A percentile compares a stretch with the other conserved stretches of the same genome.
phyloP scores from a whole-genome alignment of 2,113 vertebrate species.

The Poeciliopsis prolifica region DNA sequence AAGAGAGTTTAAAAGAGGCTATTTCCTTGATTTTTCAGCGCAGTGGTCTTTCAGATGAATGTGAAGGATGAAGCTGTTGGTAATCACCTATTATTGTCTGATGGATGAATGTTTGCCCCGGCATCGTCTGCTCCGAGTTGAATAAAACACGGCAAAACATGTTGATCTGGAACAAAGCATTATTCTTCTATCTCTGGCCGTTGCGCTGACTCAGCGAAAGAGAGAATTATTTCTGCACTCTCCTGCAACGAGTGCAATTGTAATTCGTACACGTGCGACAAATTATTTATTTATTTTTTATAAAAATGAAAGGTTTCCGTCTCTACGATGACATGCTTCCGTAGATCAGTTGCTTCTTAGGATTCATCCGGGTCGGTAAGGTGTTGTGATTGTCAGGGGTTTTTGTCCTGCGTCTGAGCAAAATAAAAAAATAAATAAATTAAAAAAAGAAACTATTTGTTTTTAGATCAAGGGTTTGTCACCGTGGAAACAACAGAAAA shows the following conservation, averaged over 20 bases:
- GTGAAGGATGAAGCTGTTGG: conserved; percentile 26
- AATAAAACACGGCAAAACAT: conserved; percentile 34
- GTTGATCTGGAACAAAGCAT: background rate
- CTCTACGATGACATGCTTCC: too few relatives aligned
- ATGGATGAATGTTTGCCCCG: conserved; percentile 30
- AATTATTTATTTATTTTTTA: too few relatives aligned
- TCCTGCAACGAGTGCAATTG: conserved; percentile 27
- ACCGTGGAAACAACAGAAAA: too few relatives aligned
- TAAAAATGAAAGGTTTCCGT: background rate
- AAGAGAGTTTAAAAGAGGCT: conserved; percentile 5
- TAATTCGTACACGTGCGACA: background rate
- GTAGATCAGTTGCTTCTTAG: too few relatives aligned
- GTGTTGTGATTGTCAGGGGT: background rate
- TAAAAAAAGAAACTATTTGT: background rate
- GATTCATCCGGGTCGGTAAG: too few relatives aligned
- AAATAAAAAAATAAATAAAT: background rate
- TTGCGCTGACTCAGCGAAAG: background rate
- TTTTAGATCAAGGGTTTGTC: background rate
- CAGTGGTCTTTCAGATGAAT: conserved; percentile 46
- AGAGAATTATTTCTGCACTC: background rate
- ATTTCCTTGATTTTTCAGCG: conserved; percentile 60
- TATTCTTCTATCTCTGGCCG: background rate
- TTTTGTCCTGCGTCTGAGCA: background rate
- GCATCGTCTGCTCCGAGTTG: conserved; percentile 38
- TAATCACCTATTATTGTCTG: conserved; percentile 28